Conservation (phyloP, 2,888 invertebrate species). For the Petrophora chlorosata region DNA sequence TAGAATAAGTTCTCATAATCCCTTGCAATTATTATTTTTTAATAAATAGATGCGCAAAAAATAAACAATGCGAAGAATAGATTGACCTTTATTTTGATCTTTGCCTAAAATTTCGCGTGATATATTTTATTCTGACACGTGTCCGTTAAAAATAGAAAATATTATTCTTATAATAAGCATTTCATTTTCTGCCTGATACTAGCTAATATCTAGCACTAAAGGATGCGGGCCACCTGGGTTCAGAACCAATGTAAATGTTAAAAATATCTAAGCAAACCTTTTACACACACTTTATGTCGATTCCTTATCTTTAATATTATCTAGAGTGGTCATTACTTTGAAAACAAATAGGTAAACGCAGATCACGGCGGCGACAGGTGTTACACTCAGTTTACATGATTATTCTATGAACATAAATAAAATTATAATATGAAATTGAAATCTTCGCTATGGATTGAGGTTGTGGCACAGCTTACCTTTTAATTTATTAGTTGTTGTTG, state of each 20-base stretch:
- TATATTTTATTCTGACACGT: slow-evolving; percentile 19
- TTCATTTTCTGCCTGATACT: background rate
- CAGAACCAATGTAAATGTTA: slow-evolving; percentile 15
- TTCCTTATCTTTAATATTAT: slow-evolving; percentile 21
- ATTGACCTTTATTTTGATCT: slow-evolving; percentile 51
- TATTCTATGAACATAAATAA: slow-evolving; percentile 16
- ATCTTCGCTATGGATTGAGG: too few relatives aligned
- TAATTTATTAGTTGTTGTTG: background rate
- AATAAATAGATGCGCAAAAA: slow-evolving; percentile 47
- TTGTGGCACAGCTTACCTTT: background rate
- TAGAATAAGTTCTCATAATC: slow-evolving; percentile 76
- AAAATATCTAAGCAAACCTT: slow-evolving; percentile 29
- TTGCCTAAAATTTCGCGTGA: slow-evolving; percentile 19
- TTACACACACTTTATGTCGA: slow-evolving; percentile 18
- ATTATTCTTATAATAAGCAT: background rate
- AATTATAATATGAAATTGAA: slow-evolving; percentile 1
- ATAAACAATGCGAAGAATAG: slow-evolving; percentile 60
- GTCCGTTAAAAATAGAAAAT: background rate
- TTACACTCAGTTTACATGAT: slow-evolving; percentile 2
- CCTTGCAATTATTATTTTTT: slow-evolving; percentile 67
- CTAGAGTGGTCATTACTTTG: slow-evolving; percentile 20
- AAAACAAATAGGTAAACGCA: slow-evolving; percentile 21
- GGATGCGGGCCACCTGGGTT: slow-evolving; percentile 34
- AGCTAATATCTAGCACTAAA: background rate
- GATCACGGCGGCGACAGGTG: slow-evolving; percentile 18